Percentiles rank a stretch among this genome's conserved stretches.
Conservation (phyloP, 2,113 vertebrate species). For the Equus przewalskii region DNA sequence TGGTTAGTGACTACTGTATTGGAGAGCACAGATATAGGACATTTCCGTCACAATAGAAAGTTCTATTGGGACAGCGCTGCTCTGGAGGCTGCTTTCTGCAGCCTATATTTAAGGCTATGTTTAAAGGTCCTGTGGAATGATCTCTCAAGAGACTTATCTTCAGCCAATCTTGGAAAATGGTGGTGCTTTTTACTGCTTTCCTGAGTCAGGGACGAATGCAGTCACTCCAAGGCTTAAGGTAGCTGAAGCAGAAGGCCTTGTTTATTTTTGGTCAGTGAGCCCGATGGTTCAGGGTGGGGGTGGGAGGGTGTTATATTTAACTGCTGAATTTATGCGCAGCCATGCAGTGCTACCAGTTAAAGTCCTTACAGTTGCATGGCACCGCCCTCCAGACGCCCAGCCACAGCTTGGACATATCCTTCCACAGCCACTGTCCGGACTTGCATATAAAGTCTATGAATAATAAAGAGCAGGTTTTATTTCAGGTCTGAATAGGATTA, state of each 20-base stretch:
- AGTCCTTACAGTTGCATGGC: conserved; percentile 68
- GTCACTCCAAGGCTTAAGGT: conserved; percentile 46
- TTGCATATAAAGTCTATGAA: conserved; percentile 83
- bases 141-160: background rate
- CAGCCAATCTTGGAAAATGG: conserved; percentile 42
- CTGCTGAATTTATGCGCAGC: conserved; percentile 64
- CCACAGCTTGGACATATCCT: conserved; percentile 85
- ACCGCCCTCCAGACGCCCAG: conserved; percentile 77
- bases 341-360: conserved; percentile 56
- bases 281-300: conserved; percentile 27
- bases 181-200: conserved; percentile 38
- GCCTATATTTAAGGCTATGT: background rate
- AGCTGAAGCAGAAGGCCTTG: conserved; percentile 73
- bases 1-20: background rate
- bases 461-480: conserved; percentile 84
- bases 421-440: conserved; percentile 83
- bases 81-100: background rate
- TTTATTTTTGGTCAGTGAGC: conserved; percentile 74
- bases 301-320: conserved; percentile 68
- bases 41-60: background rate
- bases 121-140: conserved; percentile 4
- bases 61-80: background rate
- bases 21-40: background rate
- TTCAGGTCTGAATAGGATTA: conserved; percentile 68
- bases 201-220: conserved; percentile 11